Evolutionary conservation across 2,113 vertebrate genomes (phyloP).

Genomic region (Canis aureus): DNA sequence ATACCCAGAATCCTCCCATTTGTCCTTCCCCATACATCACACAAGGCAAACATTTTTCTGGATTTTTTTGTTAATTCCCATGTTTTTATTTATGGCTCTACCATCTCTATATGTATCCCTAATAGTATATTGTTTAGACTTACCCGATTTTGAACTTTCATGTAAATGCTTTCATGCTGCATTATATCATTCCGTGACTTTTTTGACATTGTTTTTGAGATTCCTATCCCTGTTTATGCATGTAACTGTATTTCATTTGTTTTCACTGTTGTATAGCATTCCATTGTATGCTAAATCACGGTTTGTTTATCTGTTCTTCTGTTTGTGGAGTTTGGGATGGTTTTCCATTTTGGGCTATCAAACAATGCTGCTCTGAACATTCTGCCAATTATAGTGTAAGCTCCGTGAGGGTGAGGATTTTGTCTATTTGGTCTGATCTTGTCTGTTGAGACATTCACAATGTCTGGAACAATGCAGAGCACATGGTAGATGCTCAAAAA

Average conservation of each 20-base stretch:
- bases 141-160: constrained; percentile 38
- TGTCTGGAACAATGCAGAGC: background rate
- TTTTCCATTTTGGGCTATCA: constrained; percentile 16
- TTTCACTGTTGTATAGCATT: constrained; percentile 1
- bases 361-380: constrained; percentile 31
- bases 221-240: constrained; percentile 48
- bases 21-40: background rate
- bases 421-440: background rate
- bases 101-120: background rate
- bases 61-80: background rate
- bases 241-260: constrained; percentile 35
- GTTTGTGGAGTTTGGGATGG: background rate
- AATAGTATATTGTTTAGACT: constrained; percentile 38
- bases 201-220: constrained; percentile 47
- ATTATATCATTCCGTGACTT: constrained; percentile 46
- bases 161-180: constrained; percentile 27
- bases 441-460: background rate
- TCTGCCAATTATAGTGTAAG: background rate
- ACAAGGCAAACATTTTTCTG: background rate
- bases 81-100: constrained; percentile 49
- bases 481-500: background rate
- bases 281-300: background rate
- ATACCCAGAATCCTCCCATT: background rate
- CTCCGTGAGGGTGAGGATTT: background rate
- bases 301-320: background rate